A percentile compares a stretch with the other conserved stretches of the same genome.
Evolutionary conservation across 2,113 vertebrate species (phyloP).

Genomic region (Panthera leo): DNA sequence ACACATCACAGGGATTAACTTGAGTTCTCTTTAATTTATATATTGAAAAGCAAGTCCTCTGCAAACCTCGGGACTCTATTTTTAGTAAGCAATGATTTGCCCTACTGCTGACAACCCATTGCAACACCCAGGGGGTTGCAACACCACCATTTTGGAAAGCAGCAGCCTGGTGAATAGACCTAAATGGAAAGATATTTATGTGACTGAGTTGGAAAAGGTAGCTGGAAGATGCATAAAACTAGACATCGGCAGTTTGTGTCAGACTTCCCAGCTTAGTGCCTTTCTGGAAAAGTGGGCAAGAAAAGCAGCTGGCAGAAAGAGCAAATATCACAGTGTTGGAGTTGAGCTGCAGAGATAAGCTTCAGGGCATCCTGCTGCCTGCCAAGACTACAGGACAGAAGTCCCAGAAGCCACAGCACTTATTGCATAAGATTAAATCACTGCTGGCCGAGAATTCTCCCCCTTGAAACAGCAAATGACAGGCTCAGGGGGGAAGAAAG

Average conservation of each 20-base stretch:
- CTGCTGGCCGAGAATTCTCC: neutral
- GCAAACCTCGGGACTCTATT: neutral
- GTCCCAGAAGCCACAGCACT: too few relatives aligned
- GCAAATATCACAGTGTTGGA: too few relatives aligned
- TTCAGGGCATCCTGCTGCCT: neutral
- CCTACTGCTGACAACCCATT: neutral
- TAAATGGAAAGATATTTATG: neutral
- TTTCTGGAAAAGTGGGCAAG: neutral
- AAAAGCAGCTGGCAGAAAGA: neutral
- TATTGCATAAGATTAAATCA: neutral
- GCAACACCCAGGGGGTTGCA: neutral
- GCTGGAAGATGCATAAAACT: neutral
- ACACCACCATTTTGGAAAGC: neutral
- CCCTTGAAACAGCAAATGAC: neutral
- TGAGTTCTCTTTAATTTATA: conserved; percentile 9
- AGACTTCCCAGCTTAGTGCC: neutral
- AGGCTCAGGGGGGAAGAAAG: neutral
- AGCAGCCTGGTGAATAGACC: neutral
- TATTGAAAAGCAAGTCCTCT: neutral
- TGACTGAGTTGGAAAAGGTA: neutral
- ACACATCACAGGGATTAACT: neutral
- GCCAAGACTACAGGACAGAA: neutral
- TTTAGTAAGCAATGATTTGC: conserved; percentile 24
- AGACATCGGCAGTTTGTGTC: neutral
- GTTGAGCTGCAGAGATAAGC: neutral